These are phyloP conservation scores for Clarias gariepinus DNA, from an alignment of 2,113 vertebrate species.

Conservation along the genomic window DNA sequence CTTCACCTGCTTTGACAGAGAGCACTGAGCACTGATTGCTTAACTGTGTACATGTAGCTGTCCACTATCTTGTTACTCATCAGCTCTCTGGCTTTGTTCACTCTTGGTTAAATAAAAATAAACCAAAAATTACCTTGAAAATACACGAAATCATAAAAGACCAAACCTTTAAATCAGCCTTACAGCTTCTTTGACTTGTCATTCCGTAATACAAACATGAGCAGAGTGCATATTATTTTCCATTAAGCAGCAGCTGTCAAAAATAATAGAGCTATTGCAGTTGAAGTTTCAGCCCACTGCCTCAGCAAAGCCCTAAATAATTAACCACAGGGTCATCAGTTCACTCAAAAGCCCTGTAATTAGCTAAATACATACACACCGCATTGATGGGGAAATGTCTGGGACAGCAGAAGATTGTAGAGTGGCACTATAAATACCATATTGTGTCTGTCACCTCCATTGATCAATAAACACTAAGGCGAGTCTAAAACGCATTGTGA, in stretches of 20 bases:
- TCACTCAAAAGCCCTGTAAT: slow-evolving; percentile 48
- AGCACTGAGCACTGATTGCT: background rate
- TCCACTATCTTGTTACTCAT: background rate
- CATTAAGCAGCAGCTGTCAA: slow-evolving; percentile 7
- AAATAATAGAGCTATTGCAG: background rate
- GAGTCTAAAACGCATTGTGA: slow-evolving; percentile 27
- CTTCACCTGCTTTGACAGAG: slow-evolving; percentile 4
- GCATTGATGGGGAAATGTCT: slow-evolving; percentile 26
- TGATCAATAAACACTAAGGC: slow-evolving; percentile 35
- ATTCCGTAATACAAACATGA: background rate
- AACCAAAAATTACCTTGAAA: background rate
- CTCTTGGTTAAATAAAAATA: background rate
- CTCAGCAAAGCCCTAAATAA: slow-evolving; percentile 44
- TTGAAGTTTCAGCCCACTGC: background rate
- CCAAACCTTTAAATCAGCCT: background rate
- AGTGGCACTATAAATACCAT: slow-evolving; percentile 43
- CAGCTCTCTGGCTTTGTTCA: background rate
- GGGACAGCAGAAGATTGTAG: slow-evolving; percentile 18
- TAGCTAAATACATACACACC: slow-evolving; percentile 37
- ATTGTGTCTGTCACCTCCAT: background rate
- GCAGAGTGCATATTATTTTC: background rate
- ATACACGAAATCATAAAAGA: background rate
- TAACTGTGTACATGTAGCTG: background rate
- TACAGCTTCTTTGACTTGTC: background rate
- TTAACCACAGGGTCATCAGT: slow-evolving; percentile 50